Base-by-base conservation (phyloP, 2,797 vertebrate genomes). In the Siniperca undulata region DNA sequence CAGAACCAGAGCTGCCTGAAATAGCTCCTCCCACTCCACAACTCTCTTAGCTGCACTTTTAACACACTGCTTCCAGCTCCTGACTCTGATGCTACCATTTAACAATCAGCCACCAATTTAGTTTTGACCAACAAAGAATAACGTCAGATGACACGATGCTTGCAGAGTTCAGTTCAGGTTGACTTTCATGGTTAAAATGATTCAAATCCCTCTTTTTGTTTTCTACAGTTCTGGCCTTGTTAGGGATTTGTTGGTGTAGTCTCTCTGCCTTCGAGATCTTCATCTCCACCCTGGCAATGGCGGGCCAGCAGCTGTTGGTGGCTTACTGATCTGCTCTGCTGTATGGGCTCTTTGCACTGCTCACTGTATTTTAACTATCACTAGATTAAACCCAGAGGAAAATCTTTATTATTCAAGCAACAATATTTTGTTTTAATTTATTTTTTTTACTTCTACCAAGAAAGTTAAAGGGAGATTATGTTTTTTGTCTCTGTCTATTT, bases 241-340 rank as follows among this genome's bases (percentile, higher is more conserved):
- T 94, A 24, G 95, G 97, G 83, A 97, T 98, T 73, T 96, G 96
- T 84, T 98, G 97, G 97, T 98, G 97, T 91, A 98, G 98, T 73
- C 96, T 98, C 81, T 99, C 97, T 0, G 97, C 98, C 72, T 98
- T 97, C 78, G 98, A 98, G 94, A 97, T 98, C 95, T 98, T 99
- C 88, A 99, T 97, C 92, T 98, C 97, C 81, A 97, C 97, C 70
- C 93, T 98, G 93, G 96, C 96, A 44, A 98, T 99, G 97, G 97
- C 98, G 34, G 97, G 97, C 79, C 98, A 99, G 71, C 97, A 99
- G 85, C 96, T 98, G 67, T 90, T 99, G 74, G 97, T 99, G 67
- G 97, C 97, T 0, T 98, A 98, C 73, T 97, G 97, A 19, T 99
- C 97, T 50, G 97, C 97, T 71, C 91, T 98, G 67, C 92, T 99